Evolutionary conservation across 2,888 invertebrate species (phyloP), one percentile per base, ranked within the genome.

Genomic region (Antheraea assamensis): DNA sequence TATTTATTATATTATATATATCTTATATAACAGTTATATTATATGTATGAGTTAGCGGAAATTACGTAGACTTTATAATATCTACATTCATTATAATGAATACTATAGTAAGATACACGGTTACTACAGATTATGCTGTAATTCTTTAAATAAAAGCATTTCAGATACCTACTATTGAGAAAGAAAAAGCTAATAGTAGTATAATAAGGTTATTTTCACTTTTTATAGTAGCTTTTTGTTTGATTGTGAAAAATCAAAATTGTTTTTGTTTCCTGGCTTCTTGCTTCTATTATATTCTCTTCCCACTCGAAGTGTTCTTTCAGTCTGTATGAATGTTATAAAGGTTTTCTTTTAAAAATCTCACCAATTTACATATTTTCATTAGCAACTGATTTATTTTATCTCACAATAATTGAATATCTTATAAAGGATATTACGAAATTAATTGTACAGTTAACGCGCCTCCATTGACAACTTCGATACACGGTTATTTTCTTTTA

Each of bases 401-500:
- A 64, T 61, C 27, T 24, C 27, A 61, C 27, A 17, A 61, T 61
- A 27, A 61, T 61, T 61, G 27, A 27, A 61, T 64, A 35, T 10
- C 68, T 35, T 68, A n/a, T 68, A n/a, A 68, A 68, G 35, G 35
- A 35, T 35, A 68, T n/a, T n/a, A 21, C 68, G 35, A 68, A 35
- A 35, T 68, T 68, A 68, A 68, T 31, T 35, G 35, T n/a, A 68
- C 68, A 68, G 68, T 68, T 68, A 68, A 21, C 35, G 68, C 35
- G 68, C 68, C 31, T 35, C 68, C 68, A 68, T n/a, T 35, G 68
- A 68, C 35, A 68, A n/a, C 35, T 35, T 21, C 35, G 68, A 68
- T 35, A n/a, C 68, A n/a, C 35, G 35, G 21, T 68, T 35, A n/a
- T 78, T 81, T 68, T 10, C 8, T 78, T 81, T 77, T 76, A 75